A percentile compares a stretch with the other conserved stretches of the same genome.
Conservation (phyloP, 2,797 vertebrate genomes). For the Prionace glauca region DNA sequence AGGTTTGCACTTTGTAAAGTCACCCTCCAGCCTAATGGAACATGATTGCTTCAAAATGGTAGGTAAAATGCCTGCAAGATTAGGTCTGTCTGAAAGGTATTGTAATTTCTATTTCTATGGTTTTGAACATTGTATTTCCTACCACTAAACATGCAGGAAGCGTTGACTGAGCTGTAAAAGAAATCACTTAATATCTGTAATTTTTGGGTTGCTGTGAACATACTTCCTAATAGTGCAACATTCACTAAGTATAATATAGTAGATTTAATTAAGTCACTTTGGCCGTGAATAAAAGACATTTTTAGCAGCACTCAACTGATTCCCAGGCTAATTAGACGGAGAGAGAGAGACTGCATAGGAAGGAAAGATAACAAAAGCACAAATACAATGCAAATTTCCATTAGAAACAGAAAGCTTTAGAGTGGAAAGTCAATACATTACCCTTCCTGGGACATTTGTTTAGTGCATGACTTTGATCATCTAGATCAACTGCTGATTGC, state of each 20-base stretch:
- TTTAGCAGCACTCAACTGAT: constrained; percentile 19
- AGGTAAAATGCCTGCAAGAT: neutral
- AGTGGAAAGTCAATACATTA: neutral
- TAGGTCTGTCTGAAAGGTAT: neutral
- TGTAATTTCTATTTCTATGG: neutral
- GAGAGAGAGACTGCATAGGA: neutral
- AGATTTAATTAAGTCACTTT: constrained; percentile 31
- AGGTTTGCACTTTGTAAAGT: neutral
- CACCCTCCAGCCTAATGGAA: neutral
- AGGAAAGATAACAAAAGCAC: neutral
- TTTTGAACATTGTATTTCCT: neutral
- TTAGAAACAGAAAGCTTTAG: neutral
- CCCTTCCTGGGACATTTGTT: constrained; percentile 1
- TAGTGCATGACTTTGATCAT: neutral
- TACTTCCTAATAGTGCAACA: neutral
- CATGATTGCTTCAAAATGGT: neutral
- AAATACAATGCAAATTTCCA: constrained; percentile 26
- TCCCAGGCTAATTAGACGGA: neutral
- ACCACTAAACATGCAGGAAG: neutral
- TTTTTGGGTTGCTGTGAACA: neutral
- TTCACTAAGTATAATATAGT: neutral
- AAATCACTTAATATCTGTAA: neutral
- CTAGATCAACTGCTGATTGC: neutral
- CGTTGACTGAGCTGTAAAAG: neutral
- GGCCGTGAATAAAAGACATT: neutral